Evolutionary conservation across 1,140 invertebrate genomes (phyloP).

Genomic region (Belonocnema kinseyi): DNA sequence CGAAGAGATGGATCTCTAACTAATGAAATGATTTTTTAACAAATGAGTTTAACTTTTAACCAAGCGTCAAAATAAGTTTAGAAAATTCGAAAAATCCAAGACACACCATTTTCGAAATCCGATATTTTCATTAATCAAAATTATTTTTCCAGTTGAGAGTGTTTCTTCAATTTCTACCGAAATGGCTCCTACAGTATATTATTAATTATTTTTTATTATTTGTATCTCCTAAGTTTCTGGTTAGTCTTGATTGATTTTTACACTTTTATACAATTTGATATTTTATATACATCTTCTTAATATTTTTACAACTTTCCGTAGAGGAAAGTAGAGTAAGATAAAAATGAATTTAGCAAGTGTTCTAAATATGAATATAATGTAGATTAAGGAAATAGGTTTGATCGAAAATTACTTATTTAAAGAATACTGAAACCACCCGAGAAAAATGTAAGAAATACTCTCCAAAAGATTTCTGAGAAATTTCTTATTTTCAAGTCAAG

Average conservation of each 20-base stretch:
- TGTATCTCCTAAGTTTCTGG: neutral
- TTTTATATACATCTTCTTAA: slow-evolving; percentile 3
- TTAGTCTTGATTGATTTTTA: slow-evolving; percentile 14
- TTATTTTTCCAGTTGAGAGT: neutral
- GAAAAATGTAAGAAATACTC: neutral
- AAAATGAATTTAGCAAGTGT: slow-evolving; percentile 9
- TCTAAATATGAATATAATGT: slow-evolving; percentile 10
- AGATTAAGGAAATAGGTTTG: slow-evolving; percentile 1
- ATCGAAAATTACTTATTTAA: slow-evolving; percentile 17
- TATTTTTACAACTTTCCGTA: slow-evolving; percentile 18
- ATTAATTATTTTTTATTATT: neutral
- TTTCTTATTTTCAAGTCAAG: too few relatives aligned
- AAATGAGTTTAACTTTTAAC: too few relatives aligned
- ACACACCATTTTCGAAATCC: too few relatives aligned
- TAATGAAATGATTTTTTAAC: too few relatives aligned
- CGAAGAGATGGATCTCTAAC: too few relatives aligned
- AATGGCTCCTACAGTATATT: neutral
- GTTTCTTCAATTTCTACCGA: neutral
- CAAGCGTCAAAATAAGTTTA: too few relatives aligned
- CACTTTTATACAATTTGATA: slow-evolving; percentile 26
- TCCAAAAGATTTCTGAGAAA: neutral
- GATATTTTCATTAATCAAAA: too few relatives aligned
- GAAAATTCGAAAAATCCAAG: too few relatives aligned
- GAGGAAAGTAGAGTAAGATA: neutral
- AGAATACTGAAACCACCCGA: neutral